These are phyloP conservation scores for Botia almorhae DNA, from an alignment of 2,797 vertebrate genomes.

Conservation along the genomic window DNA sequence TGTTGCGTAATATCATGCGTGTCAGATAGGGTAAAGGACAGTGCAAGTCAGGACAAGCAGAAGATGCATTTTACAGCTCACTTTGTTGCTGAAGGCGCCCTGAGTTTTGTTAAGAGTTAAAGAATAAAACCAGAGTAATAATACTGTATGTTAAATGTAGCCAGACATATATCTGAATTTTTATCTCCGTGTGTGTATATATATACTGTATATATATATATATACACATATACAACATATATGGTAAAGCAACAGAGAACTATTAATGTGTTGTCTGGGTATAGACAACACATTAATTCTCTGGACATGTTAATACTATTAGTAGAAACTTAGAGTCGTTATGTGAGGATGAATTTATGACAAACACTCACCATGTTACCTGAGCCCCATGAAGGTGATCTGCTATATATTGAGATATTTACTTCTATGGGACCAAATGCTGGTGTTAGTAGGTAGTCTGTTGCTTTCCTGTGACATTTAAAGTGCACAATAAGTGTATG, in stretches of 20 bases:
- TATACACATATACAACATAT: no score
- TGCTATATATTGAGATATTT: background rate
- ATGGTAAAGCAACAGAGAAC: background rate
- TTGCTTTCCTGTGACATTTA: slow-evolving; percentile 16
- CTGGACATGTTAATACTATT: background rate
- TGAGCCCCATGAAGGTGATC: no score
- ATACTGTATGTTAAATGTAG: background rate
- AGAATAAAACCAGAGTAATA: background rate
- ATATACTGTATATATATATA: no score
- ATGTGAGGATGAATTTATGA: background rate
- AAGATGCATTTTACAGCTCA: slow-evolving; percentile 5
- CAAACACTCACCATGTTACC: background rate
- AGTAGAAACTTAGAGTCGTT: background rate
- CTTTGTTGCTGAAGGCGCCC: no score
- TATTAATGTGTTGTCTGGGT: background rate
- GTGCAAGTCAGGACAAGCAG: slow-evolving; percentile 13
- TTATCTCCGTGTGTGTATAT: no score
- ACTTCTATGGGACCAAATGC: background rate
- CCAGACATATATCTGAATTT: no score
- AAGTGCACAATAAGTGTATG: slow-evolving; percentile 16
- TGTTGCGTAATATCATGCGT: slow-evolving; percentile 47
- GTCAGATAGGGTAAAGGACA: background rate
- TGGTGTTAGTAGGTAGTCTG: background rate
- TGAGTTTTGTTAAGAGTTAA: background rate
- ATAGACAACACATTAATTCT: no score